These are phyloP conservation scores for Omphaloscelis lunosa DNA, from an alignment of 2,888 invertebrate species.

Conservation along the genomic window DNA sequence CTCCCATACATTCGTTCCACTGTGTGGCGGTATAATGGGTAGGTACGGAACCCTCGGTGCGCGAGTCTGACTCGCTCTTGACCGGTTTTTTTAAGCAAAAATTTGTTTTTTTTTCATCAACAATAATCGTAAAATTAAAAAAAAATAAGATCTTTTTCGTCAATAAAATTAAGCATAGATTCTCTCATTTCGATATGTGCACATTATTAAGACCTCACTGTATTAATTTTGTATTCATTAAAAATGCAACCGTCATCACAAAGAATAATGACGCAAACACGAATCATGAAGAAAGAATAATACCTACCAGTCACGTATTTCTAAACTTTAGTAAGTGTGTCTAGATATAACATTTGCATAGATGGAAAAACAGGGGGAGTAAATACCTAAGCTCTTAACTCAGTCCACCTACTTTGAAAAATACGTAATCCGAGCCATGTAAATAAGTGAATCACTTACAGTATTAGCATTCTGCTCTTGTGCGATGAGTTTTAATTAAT, in stretches of 20 bases:
- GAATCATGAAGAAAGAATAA: background rate
- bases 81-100: no score
- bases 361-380: slow-evolving; percentile 22
- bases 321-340: background rate
- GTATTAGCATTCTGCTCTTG: slow-evolving; percentile 35
- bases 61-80: no score
- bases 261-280: slow-evolving; percentile 1
- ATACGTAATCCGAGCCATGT: slow-evolving; percentile 40
- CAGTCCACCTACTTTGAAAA: slow-evolving; percentile 37
- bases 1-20: no score
- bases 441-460: slow-evolving; percentile 53
- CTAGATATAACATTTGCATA: slow-evolving; percentile 27
- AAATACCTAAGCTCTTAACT: slow-evolving; percentile 32
- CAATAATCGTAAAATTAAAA: no score
- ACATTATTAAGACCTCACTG: no score
- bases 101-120: no score
- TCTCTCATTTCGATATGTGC: no score
- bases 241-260: background rate
- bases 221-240: background rate
- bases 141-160: no score
- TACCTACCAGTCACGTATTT: background rate
- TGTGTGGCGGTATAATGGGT: no score
- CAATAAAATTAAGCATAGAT: no score
- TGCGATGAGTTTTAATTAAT: slow-evolving; percentile 23
- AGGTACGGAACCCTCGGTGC: no score